Evolutionary conservation across 2,797 vertebrate species (phyloP), one percentile per base, ranked within the genome.

Genomic region (Huso huso): DNA sequence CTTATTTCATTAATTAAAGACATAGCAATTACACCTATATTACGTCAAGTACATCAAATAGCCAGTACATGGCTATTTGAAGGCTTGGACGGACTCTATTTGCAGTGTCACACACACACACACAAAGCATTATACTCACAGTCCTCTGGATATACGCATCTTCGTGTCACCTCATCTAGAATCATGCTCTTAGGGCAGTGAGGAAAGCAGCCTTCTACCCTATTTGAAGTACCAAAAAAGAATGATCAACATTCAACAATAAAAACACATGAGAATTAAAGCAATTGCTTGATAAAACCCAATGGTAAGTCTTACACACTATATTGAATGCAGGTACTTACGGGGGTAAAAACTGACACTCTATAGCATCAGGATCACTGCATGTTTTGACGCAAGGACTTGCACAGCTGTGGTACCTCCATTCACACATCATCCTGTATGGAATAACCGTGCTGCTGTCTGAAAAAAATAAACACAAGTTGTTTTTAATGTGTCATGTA

Each of bases 171-270:
- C 70, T 98, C 96, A 84, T 99, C 97, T 23, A 99, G 89, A 65
- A 99, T 89, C 97, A 99, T 97, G 71, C 85, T 86, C 81, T 88
- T 93, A 63, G 97, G 96, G 79, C 97, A 99, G 59, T 92, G 89
- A 0, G 95, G 95, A 79, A 97, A 93, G 77, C 97, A 99, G 76
- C 97, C 97, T 85, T 99, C 97, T 74, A 97, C 94, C 58, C 97
- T 98, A 71, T 50, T 13, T 13, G 49, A 57, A 57, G 53, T 51
- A 69, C 49, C 37, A 65, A 10, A 12, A 37, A 37, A 37, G 37
- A 37, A 37, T 37, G 37, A 37, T 37, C 0, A 37, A 37, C 37
- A 37, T 37, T 37, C 37, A 37, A 37, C 37, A 37, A 37, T 37
- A 37, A 4, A 37, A 37, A 37, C 37, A 37, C 37, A 37, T 37